These are phyloP conservation scores for Phymastichus coffea DNA, from an alignment of 1,140 invertebrate species.

Conservation along the genomic window DNA sequence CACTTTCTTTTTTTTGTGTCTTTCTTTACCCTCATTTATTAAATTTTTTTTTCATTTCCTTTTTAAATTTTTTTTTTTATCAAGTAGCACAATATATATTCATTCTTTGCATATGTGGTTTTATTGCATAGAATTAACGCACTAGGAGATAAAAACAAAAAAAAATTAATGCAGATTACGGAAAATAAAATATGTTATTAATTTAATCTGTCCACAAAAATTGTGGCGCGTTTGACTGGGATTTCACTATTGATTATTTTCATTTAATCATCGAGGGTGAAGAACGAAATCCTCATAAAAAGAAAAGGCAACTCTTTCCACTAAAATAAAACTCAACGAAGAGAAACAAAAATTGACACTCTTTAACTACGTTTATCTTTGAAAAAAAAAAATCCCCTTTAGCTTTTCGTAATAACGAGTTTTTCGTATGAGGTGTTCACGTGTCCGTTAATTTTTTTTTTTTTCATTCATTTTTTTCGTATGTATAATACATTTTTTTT, in stretches of 20 bases:
- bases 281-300: constrained; percentile 15
- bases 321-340: no score
- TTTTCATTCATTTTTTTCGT: constrained; percentile 29
- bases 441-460: constrained; percentile 31
- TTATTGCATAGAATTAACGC: constrained; percentile 1
- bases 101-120: constrained; percentile 11
- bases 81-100: constrained; percentile 24
- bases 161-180: constrained; percentile 12
- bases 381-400: constrained; percentile 15
- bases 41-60: constrained; percentile 29
- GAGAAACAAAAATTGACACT: no score
- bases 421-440: constrained; percentile 12
- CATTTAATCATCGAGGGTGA: constrained; percentile 7
- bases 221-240: no score
- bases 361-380: no score
- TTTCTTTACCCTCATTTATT: constrained; percentile 31
- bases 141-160: constrained; percentile 14
- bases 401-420: constrained; percentile 22
- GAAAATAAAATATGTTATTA: constrained; percentile 21
- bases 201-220: no score
- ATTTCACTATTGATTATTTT: no score
- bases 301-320: constrained; percentile 15
- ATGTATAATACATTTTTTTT: constrained; percentile 28
- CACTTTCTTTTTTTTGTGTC: constrained; percentile 31
- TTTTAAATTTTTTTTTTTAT: constrained; percentile 18